A percentile compares a stretch with the other conserved stretches of the same genome.
Evolutionary conservation across 2,797 vertebrate species (phyloP).

Genomic region (Neostethus bicornis): DNA sequence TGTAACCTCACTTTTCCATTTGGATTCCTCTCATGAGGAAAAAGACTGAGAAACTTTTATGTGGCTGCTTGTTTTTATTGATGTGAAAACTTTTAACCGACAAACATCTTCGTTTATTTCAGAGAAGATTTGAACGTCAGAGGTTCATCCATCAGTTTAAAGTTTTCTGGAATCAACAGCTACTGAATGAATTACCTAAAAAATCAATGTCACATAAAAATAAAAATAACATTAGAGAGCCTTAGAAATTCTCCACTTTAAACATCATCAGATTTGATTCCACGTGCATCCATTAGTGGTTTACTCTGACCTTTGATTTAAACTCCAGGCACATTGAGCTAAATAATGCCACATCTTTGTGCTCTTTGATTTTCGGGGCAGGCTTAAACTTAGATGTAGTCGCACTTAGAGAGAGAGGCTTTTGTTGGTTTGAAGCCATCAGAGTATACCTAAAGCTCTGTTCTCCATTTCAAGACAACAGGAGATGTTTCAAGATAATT

Average conservation of each 20-base stretch:
- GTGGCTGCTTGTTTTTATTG: no score
- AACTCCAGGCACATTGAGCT: constrained; percentile 69
- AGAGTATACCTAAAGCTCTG: constrained; percentile 50
- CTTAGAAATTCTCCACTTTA: constrained; percentile 62
- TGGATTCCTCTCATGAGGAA: no score
- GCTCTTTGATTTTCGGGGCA: constrained; percentile 55
- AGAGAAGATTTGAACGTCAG: no score
- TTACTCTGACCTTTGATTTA: constrained; percentile 76
- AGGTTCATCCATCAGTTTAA: not conserved
- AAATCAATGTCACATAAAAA: constrained; percentile 32
- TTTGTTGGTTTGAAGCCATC: constrained; percentile 64
- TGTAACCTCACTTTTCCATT: no score
- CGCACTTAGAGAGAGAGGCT: constrained; percentile 62
- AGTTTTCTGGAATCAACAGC: not conserved
- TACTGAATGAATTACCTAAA: constrained; percentile 6
- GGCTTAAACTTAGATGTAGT: constrained; percentile 51
- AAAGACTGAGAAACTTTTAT: no score
- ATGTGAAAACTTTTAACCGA: no score
- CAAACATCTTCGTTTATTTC: no score
- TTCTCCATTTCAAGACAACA: constrained; percentile 25
- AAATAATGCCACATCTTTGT: constrained; percentile 77
- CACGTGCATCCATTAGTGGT: constrained; percentile 71
- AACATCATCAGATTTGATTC: constrained; percentile 76
- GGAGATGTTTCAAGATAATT: constrained; percentile 32
- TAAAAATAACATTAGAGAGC: constrained; percentile 16